Evolutionary conservation across 2,888 invertebrate species (phyloP), one percentile per base, ranked within the genome.

Genomic region (Erpobdella octoculata): DNA sequence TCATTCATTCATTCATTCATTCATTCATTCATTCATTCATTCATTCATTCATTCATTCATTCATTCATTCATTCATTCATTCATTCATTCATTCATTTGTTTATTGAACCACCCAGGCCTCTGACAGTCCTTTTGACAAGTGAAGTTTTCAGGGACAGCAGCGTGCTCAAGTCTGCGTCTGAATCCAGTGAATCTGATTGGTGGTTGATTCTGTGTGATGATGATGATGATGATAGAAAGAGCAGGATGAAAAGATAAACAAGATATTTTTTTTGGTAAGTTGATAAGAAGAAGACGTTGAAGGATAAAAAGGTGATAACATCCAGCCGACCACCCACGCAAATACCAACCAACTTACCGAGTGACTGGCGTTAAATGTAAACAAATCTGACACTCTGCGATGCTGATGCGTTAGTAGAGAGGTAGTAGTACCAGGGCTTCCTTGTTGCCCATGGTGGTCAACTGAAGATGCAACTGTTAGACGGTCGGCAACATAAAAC

Each of bases 11-110:
- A n/a, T n/a, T n/a, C n/a, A n/a, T n/a, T n/a, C n/a, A n/a, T n/a
- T n/a, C n/a, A n/a, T n/a, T n/a, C n/a, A n/a, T 41, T 18, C 41
- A 41, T 41, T 18, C 41, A 41, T 41, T 41, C 41, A 41, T 41
- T 18, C 41, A 18, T 41, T 41, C 41, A 41, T 41, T n/a, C 53
- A 28, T 53, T 18, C 53, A 3, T 18, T 9, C 53, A n/a, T 25
- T 53, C 21, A 53, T 6, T 53, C 53, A 53, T 53, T 53, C 53
- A 53, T 53, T 53, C 53, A n/a, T 53, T 53, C 53, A n/a, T n/a
- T 12, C 53, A 53, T 53, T 9, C 4, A 53, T 53, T 9, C 53
- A 53, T 53, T 9, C 53, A 53, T 8, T 12, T 53, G n/a, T 9
- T 12, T n/a, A n/a, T n/a, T n/a, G n/a, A n/a, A n/a, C n/a, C n/a